Percentiles rank a stretch among this genome's conserved stretches.
These are phyloP conservation scores for Alligator mississippiensis DNA, from an alignment of 2,113 vertebrate species.

Conservation along the genomic window DNA sequence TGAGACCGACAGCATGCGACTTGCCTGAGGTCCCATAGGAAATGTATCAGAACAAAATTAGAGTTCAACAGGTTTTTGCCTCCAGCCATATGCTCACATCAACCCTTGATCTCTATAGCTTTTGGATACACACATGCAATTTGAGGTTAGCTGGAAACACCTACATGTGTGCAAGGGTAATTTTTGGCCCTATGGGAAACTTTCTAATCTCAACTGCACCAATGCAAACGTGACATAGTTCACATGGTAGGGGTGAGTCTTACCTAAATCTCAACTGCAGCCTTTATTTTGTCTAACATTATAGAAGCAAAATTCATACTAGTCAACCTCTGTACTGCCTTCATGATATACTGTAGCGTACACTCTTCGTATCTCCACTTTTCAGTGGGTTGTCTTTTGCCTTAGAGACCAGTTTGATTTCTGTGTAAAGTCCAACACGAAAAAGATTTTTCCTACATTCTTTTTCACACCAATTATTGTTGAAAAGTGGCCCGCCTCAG, in stretches of 20 bases:
- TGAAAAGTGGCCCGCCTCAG: background rate
- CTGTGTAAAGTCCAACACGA: background rate
- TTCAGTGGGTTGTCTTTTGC: background rate
- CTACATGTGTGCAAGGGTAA: background rate
- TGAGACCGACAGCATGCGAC: background rate
- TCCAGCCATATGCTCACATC: background rate
- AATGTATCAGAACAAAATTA: background rate
- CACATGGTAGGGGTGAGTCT: background rate
- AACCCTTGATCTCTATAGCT: background rate
- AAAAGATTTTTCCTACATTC: background rate
- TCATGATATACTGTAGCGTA: background rate
- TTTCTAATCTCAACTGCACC: background rate
- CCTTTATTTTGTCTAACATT: background rate
- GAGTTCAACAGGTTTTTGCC: background rate
- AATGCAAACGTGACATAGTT: background rate
- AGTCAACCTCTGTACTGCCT: background rate
- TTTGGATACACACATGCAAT: accelerated
- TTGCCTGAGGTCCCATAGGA: background rate
- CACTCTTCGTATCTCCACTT: background rate
- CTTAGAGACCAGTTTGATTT: background rate
- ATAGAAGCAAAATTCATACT: background rate
- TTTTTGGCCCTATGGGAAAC: background rate
- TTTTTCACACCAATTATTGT: background rate
- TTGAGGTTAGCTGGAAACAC: background rate
- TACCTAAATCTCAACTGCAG: background rate